Percentiles rank a stretch among this genome's conserved stretches.
Evolutionary conservation across 2,888 invertebrate genomes (phyloP).

Genomic region (Nymphalis polychloros): DNA sequence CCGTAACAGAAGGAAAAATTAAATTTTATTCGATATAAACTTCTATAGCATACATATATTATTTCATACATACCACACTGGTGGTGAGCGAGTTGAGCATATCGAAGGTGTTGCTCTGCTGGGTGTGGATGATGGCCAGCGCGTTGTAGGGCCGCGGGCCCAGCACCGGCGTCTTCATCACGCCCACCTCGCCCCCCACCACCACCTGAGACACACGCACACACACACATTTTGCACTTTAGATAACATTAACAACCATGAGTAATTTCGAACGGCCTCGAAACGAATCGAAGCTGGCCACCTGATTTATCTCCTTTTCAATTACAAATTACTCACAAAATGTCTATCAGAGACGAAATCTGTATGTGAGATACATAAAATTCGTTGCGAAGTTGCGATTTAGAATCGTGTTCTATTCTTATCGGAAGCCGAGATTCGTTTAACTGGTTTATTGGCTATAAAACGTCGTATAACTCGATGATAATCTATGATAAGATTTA

Average conservation of each 20-base stretch:
- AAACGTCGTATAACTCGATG: conserved; percentile 13
- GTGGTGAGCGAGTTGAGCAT: conserved; percentile 80
- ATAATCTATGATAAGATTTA: conserved; percentile 14
- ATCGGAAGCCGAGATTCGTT: conserved; percentile 22
- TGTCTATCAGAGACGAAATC: conserved; percentile 16
- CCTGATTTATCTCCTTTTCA: background rate
- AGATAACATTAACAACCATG: too few relatives aligned
- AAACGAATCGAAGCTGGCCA: background rate
- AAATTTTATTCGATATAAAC: background rate
- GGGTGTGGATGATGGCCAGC: conserved; percentile 78
- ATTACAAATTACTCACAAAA: background rate
- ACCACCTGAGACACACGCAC: conserved; percentile 58
- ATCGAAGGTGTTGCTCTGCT: conserved; percentile 78
- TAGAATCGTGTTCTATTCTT: conserved; percentile 23
- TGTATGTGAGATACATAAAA: conserved; percentile 19
- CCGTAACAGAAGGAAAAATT: too few relatives aligned
- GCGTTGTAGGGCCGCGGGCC: conserved; percentile 75
- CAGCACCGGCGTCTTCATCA: conserved; percentile 72
- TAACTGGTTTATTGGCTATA: conserved; percentile 22
- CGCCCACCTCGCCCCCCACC: conserved; percentile 70
- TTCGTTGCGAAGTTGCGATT: conserved; percentile 15
- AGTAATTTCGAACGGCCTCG: too few relatives aligned
- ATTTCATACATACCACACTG: conserved; percentile 66
- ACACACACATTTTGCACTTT: too few relatives aligned
- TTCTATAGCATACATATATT: background rate